Evolutionary conservation across 2,888 invertebrate genomes (phyloP), one percentile per base, ranked within the genome.

Genomic region (Lepidonotus clava): DNA sequence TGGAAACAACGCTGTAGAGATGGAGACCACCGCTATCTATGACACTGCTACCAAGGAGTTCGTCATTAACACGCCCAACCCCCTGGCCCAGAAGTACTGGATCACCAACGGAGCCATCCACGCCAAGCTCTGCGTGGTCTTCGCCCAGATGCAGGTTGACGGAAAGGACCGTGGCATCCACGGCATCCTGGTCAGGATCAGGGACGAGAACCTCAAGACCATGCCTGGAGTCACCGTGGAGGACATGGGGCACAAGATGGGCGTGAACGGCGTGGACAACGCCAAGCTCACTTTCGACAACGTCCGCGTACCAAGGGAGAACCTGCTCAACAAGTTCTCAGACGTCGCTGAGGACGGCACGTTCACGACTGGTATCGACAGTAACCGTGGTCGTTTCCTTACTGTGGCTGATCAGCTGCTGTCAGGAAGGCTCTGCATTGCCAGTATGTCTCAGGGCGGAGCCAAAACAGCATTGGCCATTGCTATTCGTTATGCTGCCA

Each of bases 81-180:
- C 88, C 28, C 87, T 88, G 18, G 88, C 89, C 0, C 89, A 90
- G 87, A 90, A 90, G 76, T 90, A 90, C 84, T 90, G 90, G 89
- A 90, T 90, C 77, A 90, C 89, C 11, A 90, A 90, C 46, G 90
- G 90, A n/a, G 90, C 90, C 34, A 88, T 90, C 14, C 90, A 90
- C 83, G 90, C 90, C 46, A 88, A 90, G 66, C 88, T 89, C 61
- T 89, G 89, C 53, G 88, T 90, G 5, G 90, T 90, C 6, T 90
- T 90, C 56, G 89, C 88, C 6, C 87, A 89, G 56, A 80, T 89
- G 66, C 36, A 67, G 6, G 84, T 86, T 0, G 87, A 86, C 36
- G 88, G 85, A 21, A 67, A 67, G 34, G 61, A 88, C 14, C 83
- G 86, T 46, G 88, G 88, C 11, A 76, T 89, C 36, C 89, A 89